A percentile compares a stretch with the other conserved stretches of the same genome.
phyloP scores from a whole-genome alignment of 2,113 vertebrate species.

The Chionomys nivalis region DNA sequence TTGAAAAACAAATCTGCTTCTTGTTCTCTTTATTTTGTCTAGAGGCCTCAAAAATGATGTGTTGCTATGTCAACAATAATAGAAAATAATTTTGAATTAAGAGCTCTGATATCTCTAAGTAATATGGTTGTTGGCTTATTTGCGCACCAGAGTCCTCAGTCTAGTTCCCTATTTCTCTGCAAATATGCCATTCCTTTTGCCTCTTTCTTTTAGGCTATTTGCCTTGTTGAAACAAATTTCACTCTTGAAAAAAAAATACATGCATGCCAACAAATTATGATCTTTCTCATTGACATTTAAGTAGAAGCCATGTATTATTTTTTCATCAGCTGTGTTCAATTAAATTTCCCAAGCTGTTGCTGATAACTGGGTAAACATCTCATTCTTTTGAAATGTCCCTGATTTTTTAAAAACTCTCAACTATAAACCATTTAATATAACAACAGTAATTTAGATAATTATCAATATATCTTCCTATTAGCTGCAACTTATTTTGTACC shows the following conservation, averaged over 20 bases:
- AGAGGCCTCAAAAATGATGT: neutral
- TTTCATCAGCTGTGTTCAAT: constrained; percentile 64
- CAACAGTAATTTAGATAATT: neutral
- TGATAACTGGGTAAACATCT: constrained; percentile 38
- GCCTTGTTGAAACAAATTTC: constrained; percentile 16
- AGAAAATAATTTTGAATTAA: neutral
- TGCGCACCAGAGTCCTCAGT: neutral
- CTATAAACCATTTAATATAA: neutral
- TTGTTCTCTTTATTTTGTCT: neutral
- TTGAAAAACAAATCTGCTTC: neutral
- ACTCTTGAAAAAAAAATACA: neutral
- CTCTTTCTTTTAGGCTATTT: constrained; percentile 3
- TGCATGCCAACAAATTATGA: neutral
- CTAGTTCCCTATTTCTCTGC: neutral
- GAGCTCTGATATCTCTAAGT: neutral
- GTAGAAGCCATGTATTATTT: constrained; percentile 49
- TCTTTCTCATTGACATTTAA: constrained; percentile 66
- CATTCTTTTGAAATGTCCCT: constrained; percentile 19
- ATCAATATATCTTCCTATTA: neutral
- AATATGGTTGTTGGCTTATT: neutral
- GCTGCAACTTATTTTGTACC: neutral
- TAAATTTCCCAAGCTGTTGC: constrained; percentile 54
- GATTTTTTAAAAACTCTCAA: constrained; percentile 46
- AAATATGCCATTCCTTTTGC: neutral
- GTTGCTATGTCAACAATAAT: neutral